A percentile compares a stretch with the other conserved stretches of the same genome.
Conservation (phyloP, 2,113 vertebrate genomes). For the Oncorhynchus nerka region DNA sequence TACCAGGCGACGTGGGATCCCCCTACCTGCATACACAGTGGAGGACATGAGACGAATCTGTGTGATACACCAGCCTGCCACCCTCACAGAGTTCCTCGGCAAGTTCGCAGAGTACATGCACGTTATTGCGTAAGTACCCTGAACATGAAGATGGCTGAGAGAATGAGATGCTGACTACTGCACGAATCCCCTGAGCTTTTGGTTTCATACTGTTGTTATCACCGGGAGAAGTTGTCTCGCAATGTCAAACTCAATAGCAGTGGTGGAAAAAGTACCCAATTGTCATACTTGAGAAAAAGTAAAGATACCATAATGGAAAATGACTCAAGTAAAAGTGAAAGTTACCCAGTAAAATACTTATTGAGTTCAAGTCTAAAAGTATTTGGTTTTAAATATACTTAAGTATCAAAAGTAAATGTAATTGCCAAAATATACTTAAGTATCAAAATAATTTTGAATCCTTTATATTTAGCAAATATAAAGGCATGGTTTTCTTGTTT, state of each 20-base stretch:
- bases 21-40: conserved; percentile 63
- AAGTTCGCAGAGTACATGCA: conserved; percentile 92
- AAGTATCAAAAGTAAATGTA: no score
- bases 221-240: background rate
- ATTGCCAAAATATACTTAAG: no score
- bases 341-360: no score
- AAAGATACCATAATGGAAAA: no score
- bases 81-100: conserved; percentile 78
- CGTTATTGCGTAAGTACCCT: conserved; percentile 84
- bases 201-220: conserved; percentile 5
- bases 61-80: conserved; percentile 67
- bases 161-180: background rate
- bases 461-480: no score
- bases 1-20: conserved; percentile 79
- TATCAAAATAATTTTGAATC: no score
- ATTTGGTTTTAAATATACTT: no score
- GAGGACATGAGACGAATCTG: conserved; percentile 68
- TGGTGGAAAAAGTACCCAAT: no score
- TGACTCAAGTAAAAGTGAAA: no score
- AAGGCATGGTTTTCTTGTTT: no score
- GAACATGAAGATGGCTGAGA: background rate
- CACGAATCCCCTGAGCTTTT: background rate
- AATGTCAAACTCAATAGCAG: background rate
- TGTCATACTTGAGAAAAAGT: no score
- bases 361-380: no score